Evolutionary conservation across 2,888 invertebrate species (phyloP), one percentile per base, ranked within the genome.

Genomic region (Agrotis puta): DNA sequence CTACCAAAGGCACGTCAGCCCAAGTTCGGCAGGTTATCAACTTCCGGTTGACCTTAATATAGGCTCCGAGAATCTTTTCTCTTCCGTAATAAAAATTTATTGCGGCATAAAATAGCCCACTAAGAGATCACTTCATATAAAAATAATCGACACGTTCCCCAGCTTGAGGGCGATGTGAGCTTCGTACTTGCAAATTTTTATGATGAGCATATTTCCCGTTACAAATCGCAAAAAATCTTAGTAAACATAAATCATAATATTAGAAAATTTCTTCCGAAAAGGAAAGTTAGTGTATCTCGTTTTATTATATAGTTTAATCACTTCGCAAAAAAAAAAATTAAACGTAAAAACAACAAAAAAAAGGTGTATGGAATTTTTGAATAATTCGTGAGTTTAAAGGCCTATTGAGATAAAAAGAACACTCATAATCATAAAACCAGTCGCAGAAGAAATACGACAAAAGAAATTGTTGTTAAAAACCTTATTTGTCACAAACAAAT

Each of bases 11-110:
- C 84, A 84, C 87, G 82, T 90, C 87, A 89, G 79, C 86, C 88
- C 88, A 89, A 91, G 89, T 92, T 92, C 90, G 90, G 88, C 93
- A 93, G 94, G 93, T 94, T 94, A 92, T 92, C 92, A 90, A 87
- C 89, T 90, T 93, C 92, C 92, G 92, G 88, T 87, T 88, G 92
- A 88, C 92, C 93, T 91, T 92, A 92, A 92, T 92, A 91, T 89
- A 88, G 84, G 88, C 87, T 86, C 84, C 83, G 84, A 87, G 88
- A 92, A 92, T 92, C 88, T 92, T 92, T 91, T 89, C 90, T 88
- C 87, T 88, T 89, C 89, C 90, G 84, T 86, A 92, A 90, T 93
- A 93, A 93, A 94, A 92, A 74, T 92, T 93, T 92, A 93, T 91
- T 91, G 87, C 88, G 70, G 82, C 87, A 90, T 93, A 91, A 93